Evolutionary conservation across 1,140 invertebrate species (phyloP), one percentile per base, ranked within the genome.

Genomic region (Wasmannia auropunctata): DNA sequence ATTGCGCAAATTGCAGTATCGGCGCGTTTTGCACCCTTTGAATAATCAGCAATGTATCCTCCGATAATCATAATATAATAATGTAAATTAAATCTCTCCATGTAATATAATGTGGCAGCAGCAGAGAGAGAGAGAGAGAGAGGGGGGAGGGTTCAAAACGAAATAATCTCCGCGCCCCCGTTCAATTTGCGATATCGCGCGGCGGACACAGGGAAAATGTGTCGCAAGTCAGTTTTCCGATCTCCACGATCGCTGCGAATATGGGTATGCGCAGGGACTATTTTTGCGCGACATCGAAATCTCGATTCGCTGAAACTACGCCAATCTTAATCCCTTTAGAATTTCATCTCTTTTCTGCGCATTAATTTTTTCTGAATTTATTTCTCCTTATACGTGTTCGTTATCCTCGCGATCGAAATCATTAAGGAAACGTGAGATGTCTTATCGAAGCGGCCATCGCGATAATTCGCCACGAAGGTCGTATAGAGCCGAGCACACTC

Each of bases 351-450:
- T 22, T 37, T 34, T 40, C 10, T 11, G 14, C 16, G 5, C 16
- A 46, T 63, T 62, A 76, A 62, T 34, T 43, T 65, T 80, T 37
- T 8, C 6, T 11, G 16, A 60, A 76, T 51, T 40, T 40, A 43
- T 49, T 31, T 28, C 28, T 22, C 28, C n/a, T 14, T 40, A 19
- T 14, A 37, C 7, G 28, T 25, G 62, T 67, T 19, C 7, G 31
- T 67, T 67, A 80, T 67, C 43, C 31, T 37, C 16, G 37, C 28
- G 37, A 80, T 80, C 62, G 31, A 67, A 49, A 80, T 80, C 62
- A 54, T 79, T 79, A 79, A 46, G 56, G 28, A 46, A 77, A 77
- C 56, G 56, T 77, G 75, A 77, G 75, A 77, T 51, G 43, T 69
- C 76, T 80, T 80, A 80, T 80, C 76, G 28, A 51, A 14, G 11